Conservation (phyloP, 2,888 invertebrate genomes). For the Phasia obesa region DNA sequence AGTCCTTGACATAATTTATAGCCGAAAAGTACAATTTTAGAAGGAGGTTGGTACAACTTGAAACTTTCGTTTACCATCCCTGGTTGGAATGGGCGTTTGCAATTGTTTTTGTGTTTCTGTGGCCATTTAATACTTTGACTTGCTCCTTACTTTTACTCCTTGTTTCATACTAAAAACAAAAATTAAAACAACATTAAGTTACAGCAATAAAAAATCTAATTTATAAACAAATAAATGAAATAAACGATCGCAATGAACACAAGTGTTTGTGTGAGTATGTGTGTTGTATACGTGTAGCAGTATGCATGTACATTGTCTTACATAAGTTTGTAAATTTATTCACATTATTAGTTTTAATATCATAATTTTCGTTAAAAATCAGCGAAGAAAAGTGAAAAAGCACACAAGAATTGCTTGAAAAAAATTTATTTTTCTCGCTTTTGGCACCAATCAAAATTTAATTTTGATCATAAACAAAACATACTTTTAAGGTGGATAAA, state of each 20-base stretch:
- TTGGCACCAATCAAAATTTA: too few relatives aligned
- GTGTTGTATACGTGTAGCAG: not conserved
- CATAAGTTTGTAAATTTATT: not conserved
- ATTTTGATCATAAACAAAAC: too few relatives aligned
- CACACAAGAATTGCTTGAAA: too few relatives aligned
- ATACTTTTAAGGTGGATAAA: too few relatives aligned
- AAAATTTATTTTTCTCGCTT: too few relatives aligned
- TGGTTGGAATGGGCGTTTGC: not conserved
- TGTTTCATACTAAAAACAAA: conserved; percentile 1
- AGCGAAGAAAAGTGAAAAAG: too few relatives aligned
- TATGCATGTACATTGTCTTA: not conserved
- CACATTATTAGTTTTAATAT: too few relatives aligned
- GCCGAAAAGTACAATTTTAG: too few relatives aligned
- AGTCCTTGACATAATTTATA: too few relatives aligned
- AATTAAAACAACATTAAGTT: conserved; percentile 21
- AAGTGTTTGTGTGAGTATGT: not conserved
- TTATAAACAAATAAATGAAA: conserved; percentile 57
- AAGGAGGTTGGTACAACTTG: too few relatives aligned
- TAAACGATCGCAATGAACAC: conserved; percentile 26
- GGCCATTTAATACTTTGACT: conserved; percentile 18
- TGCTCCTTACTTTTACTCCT: not conserved
- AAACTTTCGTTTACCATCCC: too few relatives aligned
- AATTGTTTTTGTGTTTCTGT: conserved; percentile 8
- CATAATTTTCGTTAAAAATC: too few relatives aligned
- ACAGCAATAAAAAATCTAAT: conserved; percentile 44